phyloP scores from a whole-genome alignment of 2,113 vertebrate species.

The Hemiprocne comata region DNA sequence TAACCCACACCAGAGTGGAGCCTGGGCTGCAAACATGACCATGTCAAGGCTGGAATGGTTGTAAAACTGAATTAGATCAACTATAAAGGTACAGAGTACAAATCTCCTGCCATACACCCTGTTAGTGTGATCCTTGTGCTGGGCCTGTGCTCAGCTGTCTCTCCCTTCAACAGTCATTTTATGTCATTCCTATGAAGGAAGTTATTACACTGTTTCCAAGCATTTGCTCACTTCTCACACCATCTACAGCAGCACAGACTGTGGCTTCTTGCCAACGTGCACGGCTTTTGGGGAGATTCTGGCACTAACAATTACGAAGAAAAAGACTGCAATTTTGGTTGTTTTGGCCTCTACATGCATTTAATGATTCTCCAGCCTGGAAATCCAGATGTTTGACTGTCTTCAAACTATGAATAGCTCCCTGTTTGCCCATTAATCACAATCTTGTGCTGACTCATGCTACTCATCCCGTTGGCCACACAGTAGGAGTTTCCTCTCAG shows the following conservation, averaged over 20 bases:
- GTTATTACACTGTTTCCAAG: background rate
- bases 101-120: background rate
- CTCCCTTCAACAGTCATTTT: background rate
- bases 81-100: background rate
- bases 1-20: background rate
- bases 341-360: background rate
- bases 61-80: background rate
- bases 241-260: background rate
- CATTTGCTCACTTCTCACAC: background rate
- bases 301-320: background rate
- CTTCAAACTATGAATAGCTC: background rate
- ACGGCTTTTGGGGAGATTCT: fast-evolving
- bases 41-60: background rate
- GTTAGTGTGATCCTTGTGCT: background rate
- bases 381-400: background rate
- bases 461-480: background rate
- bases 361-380: background rate
- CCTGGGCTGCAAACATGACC: background rate
- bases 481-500: background rate
- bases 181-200: background rate
- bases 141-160: background rate
- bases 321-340: background rate
- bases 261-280: background rate
- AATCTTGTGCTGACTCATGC: background rate
- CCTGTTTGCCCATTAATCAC: background rate